Percentiles rank a stretch among this genome's conserved stretches.
These are phyloP conservation scores for Sebastes iracundus DNA, from an alignment of 2,797 vertebrate genomes.

Conservation along the genomic window DNA sequence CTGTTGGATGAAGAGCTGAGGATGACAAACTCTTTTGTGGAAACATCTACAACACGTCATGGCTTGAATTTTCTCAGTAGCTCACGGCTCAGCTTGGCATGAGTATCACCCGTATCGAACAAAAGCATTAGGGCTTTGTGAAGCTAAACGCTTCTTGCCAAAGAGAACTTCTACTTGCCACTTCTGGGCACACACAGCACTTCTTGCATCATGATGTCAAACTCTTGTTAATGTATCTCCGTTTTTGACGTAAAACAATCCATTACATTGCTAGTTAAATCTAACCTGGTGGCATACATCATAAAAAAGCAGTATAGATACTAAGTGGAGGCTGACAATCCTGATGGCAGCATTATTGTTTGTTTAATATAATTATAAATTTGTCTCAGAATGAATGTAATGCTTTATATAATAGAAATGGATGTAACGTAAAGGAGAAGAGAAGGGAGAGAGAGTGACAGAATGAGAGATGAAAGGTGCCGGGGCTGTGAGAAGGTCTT, in stretches of 20 bases:
- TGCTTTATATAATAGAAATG: neutral
- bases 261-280: neutral
- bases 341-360: neutral
- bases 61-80: neutral
- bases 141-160: neutral
- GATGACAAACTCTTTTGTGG: neutral
- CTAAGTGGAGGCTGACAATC: neutral
- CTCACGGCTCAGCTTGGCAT: neutral
- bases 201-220: neutral
- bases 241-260: neutral
- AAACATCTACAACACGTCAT: neutral
- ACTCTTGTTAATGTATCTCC: neutral
- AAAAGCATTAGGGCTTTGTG: neutral
- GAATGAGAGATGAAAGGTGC: slow-evolving; percentile 22
- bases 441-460: neutral
- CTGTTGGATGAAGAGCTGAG: neutral
- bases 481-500: slow-evolving; percentile 39
- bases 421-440: neutral
- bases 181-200: neutral
- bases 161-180: neutral
- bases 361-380: slow-evolving; percentile 4
- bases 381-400: neutral
- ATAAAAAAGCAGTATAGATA: neutral
- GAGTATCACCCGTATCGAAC: neutral
- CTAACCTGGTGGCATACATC: neutral